Conservation (phyloP, 2,797 vertebrate species). For the Parauchenoglanis ngamensis region DNA sequence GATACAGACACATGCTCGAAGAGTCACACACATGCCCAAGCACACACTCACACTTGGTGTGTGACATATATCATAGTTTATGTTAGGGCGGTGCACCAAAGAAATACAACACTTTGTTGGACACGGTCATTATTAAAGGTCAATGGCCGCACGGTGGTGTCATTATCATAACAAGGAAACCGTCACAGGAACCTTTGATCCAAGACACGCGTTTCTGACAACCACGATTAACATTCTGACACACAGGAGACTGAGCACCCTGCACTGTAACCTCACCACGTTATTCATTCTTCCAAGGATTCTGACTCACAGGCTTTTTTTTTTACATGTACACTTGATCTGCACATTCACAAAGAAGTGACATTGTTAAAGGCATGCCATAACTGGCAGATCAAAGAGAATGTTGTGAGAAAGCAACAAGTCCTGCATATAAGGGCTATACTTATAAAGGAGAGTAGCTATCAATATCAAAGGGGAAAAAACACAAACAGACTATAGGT, state of each 20-base stretch:
- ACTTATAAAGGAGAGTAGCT: constrained; percentile 1
- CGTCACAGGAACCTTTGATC: constrained; percentile 41
- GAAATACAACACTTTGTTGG: constrained; percentile 44
- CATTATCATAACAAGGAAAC: constrained; percentile 58
- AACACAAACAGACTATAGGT: neutral
- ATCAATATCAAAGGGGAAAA: neutral
- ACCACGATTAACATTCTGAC: constrained; percentile 39
- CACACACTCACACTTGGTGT: neutral
- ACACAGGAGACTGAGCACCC: constrained; percentile 17
- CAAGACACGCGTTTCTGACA: constrained; percentile 40
- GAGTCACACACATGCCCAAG: neutral
- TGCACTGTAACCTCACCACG: constrained; percentile 8
- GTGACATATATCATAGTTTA: constrained; percentile 9
- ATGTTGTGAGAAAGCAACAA: constrained; percentile 9
- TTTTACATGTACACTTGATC: neutral
- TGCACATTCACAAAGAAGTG: constrained; percentile 8
- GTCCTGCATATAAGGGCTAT: neutral
- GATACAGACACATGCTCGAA: constrained; percentile 15
- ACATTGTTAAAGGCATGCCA: constrained; percentile 34
- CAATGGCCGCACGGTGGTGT: constrained; percentile 36
- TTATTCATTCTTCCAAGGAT: constrained; percentile 36
- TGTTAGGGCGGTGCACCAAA: constrained; percentile 33
- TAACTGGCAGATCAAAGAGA: constrained; percentile 34
- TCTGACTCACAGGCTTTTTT: constrained; percentile 11
- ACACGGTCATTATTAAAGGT: constrained; percentile 57